phyloP scores from a whole-genome alignment of 92 coral and sea anemone species.

The Epizoanthus stellaris region DNA sequence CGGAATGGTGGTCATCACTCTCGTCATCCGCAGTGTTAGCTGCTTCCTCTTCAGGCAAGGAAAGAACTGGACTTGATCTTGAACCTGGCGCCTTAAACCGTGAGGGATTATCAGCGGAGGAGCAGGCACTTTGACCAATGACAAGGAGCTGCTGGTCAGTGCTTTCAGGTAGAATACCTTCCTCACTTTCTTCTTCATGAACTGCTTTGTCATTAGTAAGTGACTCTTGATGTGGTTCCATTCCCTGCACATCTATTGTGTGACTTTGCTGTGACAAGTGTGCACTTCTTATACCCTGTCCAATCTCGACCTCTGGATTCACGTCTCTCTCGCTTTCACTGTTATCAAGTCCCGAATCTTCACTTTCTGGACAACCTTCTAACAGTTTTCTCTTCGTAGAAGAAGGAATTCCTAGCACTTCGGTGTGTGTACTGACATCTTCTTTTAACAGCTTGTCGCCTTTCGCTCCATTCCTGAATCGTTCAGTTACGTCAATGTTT shows the following conservation, averaged over 20 bases:
- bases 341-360: not conserved
- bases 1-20: not conserved
- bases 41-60: not conserved
- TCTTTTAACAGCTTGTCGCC: not conserved
- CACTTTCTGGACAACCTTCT: not conserved
- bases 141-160: not conserved
- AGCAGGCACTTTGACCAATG: not conserved
- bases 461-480: not conserved
- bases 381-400: not conserved
- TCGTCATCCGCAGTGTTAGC: not conserved
- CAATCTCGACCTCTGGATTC: not conserved
- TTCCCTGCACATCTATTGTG: too few species aligned
- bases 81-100: not conserved
- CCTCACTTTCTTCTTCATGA: not conserved
- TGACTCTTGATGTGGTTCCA: not conserved
- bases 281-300: not conserved
- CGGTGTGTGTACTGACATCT: constrained; percentile 4
- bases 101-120: not conserved
- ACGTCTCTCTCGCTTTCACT: not conserved
- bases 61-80: not conserved
- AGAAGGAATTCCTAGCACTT: not conserved
- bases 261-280: not conserved
- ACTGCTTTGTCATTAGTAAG: not conserved
- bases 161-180: not conserved
- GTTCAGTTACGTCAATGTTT: not conserved